These are phyloP conservation scores for Prosapia bicincta DNA, from an alignment of 2,888 invertebrate species.

Conservation along the genomic window DNA sequence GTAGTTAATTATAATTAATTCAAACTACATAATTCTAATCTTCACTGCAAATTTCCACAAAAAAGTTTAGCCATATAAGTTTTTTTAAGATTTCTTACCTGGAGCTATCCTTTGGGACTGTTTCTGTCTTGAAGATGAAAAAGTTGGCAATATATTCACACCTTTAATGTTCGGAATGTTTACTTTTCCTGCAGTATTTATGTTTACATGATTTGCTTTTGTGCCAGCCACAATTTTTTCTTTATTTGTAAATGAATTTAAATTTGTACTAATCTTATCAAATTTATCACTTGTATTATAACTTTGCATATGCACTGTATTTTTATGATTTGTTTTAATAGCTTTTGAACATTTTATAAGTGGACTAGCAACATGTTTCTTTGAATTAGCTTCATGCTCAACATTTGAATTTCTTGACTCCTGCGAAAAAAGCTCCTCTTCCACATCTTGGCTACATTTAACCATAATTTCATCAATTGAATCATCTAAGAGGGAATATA, in stretches of 20 bases:
- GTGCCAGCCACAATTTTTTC: neutral
- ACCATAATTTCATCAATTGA: constrained; percentile 21
- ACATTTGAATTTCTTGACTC: neutral
- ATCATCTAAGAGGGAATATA: constrained; percentile 8
- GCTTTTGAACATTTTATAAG: neutral
- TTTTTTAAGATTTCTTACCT: constrained; percentile 2
- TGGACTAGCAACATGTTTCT: neutral
- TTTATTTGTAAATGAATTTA: neutral
- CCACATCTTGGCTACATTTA: constrained; percentile 19
- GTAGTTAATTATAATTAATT: too few species aligned
- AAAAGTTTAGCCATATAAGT: too few species aligned
- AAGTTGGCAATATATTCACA: neutral
- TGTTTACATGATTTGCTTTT: neutral
- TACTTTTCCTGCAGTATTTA: neutral
- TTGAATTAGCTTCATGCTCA: neutral
- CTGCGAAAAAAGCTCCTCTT: constrained; percentile 9
- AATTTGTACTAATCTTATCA: neutral
- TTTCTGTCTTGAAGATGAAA: neutral
- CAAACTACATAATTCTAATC: too few species aligned
- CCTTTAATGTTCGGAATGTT: neutral
- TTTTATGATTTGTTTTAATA: neutral
- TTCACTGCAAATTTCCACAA: too few species aligned
- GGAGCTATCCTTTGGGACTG: neutral
- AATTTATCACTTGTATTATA: neutral
- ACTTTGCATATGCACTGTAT: neutral